These are phyloP conservation scores for Eupithecia exiguata DNA, from an alignment of 2,888 invertebrate species.

Conservation along the genomic window DNA sequence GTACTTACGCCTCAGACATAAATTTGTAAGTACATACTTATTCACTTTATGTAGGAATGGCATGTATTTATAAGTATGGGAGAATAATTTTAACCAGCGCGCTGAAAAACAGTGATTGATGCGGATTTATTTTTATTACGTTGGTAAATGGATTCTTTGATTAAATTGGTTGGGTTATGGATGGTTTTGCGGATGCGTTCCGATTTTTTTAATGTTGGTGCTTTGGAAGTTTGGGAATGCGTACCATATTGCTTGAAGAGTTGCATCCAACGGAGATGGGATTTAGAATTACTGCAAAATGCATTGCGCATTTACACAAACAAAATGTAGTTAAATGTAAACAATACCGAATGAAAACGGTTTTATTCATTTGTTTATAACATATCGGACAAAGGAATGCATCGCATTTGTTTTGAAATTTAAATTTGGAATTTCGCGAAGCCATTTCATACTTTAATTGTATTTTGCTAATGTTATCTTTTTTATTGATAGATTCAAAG, in stretches of 20 bases:
- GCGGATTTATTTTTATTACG: slow-evolving; percentile 26
- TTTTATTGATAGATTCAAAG: not conserved
- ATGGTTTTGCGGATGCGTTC: slow-evolving; percentile 10
- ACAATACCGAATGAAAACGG: slow-evolving; percentile 40
- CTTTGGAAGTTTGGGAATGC: not conserved
- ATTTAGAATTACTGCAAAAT: slow-evolving; percentile 17
- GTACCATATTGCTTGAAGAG: not conserved
- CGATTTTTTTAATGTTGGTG: slow-evolving; percentile 13
- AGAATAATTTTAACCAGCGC: not conserved
- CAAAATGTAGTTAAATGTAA: slow-evolving; percentile 40
- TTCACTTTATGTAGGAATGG: not conserved
- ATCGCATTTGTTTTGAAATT: slow-evolving; percentile 43
- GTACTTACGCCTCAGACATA: not conserved
- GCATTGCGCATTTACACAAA: slow-evolving; percentile 33
- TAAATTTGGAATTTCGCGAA: slow-evolving; percentile 27
- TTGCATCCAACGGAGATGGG: not conserved
- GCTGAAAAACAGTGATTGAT: slow-evolving; percentile 28
- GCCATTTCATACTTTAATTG: not conserved
- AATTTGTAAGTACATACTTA: not conserved
- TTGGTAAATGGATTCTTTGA: slow-evolving; percentile 27
- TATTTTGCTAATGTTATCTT: not conserved
- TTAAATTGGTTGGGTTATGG: slow-evolving; percentile 29
- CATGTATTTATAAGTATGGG: not conserved
- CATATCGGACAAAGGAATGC: slow-evolving; percentile 46
- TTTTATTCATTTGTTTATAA: slow-evolving; percentile 47